These are phyloP conservation scores for Hylaea fasciaria DNA, from an alignment of 2,888 invertebrate genomes.

Conservation along the genomic window DNA sequence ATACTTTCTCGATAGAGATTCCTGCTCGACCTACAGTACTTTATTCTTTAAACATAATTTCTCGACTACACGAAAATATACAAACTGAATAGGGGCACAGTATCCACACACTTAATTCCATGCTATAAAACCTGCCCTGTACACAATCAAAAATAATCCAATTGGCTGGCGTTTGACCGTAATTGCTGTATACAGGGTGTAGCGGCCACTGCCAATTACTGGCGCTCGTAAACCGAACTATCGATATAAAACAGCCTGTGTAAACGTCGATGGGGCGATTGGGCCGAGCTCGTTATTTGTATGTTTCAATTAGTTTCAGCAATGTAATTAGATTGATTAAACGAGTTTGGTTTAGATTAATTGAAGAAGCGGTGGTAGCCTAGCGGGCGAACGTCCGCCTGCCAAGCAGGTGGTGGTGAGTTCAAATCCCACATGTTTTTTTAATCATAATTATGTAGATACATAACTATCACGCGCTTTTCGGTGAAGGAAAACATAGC, in stretches of 20 bases:
- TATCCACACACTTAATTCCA: constrained; percentile 24
- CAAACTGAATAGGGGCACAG: not conserved
- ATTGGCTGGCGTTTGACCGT: constrained; percentile 39
- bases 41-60: not conserved
- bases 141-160: constrained; percentile 46
- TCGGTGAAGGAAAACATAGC: too few relatives aligned
- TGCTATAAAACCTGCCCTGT: constrained; percentile 25
- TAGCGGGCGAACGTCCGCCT: too few relatives aligned
- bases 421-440: too few relatives aligned
- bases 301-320: constrained; percentile 13
- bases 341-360: too few relatives aligned
- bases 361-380: too few relatives aligned
- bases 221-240: constrained; percentile 65
- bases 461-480: too few relatives aligned
- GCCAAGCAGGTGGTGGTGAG: too few relatives aligned
- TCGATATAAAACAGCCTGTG: constrained; percentile 62
- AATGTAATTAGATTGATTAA: not conserved
- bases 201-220: constrained; percentile 65
- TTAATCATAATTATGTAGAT: too few relatives aligned
- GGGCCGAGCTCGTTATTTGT: constrained; percentile 22
- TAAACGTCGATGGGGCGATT: constrained; percentile 36
- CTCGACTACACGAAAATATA: not conserved
- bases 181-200: constrained; percentile 46
- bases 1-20: too few relatives aligned
- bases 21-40: too few relatives aligned